Base-by-base conservation (phyloP, 2,113 vertebrate species). In the Anguilla japonica region DNA sequence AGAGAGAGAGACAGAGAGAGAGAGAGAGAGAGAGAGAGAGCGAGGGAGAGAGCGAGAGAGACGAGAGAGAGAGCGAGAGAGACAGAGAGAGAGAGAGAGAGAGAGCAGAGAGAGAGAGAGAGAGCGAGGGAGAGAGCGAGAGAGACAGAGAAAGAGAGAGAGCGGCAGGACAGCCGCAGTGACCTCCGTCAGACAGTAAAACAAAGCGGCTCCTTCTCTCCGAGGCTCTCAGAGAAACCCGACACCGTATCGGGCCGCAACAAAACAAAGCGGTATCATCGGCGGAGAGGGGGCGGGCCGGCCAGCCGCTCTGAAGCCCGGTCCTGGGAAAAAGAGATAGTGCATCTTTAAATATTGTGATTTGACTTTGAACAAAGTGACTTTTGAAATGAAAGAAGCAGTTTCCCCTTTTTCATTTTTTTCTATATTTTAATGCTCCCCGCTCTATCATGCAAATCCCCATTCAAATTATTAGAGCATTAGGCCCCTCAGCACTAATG, bases 311-410 rank as follows among this genome's bases (percentile, higher is more conserved):
- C 90, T 86, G 91, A 92, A 92, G 93, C 93, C 94, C 92, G 92
- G 93, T 92, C 93, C 92, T 85, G 92, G 63, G 34, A 84, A 29
- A 56, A 85, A 50, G 79, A 22, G 80, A 95, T 92, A 91, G 93
- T 92, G 93, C 95, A 95, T 96, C 94, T 96, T 96, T 95, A 96
- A 96, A 96, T 95, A 95, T 93, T 95, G 94, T 97, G 96, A 97
- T 98, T 98, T 99, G 98, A 99, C 98, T 99, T 99, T 99, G 98
- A 98, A 98, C 97, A 99, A 99, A 99, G 97, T 99, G 98, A 99
- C 97, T 99, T 99, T 97, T 97, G 93, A 98, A 98, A 96, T 97
- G 96, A 96, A 97, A 97, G 96, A 96, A 97, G 95, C 93, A 84
- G 92, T 95, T 93, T 94, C 94, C 88, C 92, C 92, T 90, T 79